Base-by-base conservation (phyloP, 1,140 invertebrate genomes). In the Microplitis demolitor region DNA sequence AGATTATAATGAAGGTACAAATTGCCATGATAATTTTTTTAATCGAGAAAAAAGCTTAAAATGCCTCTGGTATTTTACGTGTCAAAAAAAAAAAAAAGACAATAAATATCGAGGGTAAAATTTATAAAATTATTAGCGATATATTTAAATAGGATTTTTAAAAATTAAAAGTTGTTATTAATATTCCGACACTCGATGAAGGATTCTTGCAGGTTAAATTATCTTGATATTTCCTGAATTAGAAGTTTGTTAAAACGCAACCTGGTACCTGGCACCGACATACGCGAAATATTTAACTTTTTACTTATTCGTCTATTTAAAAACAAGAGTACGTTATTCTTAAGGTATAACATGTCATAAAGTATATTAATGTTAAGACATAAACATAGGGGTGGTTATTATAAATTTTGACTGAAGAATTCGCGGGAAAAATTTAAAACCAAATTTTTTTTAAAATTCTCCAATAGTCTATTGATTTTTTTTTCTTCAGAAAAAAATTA, bases 201-300 rank as follows among this genome's bases (percentile, higher is more conserved):
- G 69, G 66, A 77, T 76, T 70, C 62, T 73, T 76, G 78, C n/a
- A 64, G 35, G 34, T 70, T 62, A 13, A 64, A 64, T 64, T 64
- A 64, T 64, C 37, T 64, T 45, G 62, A 24, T 64, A 64, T 35
- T 64, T 64, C 62, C 62, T 64, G 62, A 45, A 35, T 64, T 33
- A 64, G 35, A 45, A 64, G 62, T 64, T 64, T 13, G 62, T 64
- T 64, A 39, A 64, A 64, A 64, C 62, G 62, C 62, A 34, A 64
- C 3, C 62, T n/a, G 39, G 62, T 64, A 64, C 62, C 62, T 39
- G 62, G 62, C 62, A 64, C 24, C 62, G 62, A 64, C 37, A 64
- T n/a, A 37, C 34, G 34, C 33, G 62, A 64, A 39, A 64, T 64
- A 64, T 64, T 64, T 45, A 37, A 33, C 62, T 35, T 64, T 34